These are phyloP conservation scores for Nemotelus pantherinus DNA, from an alignment of 2,888 invertebrate genomes.

Conservation along the genomic window DNA sequence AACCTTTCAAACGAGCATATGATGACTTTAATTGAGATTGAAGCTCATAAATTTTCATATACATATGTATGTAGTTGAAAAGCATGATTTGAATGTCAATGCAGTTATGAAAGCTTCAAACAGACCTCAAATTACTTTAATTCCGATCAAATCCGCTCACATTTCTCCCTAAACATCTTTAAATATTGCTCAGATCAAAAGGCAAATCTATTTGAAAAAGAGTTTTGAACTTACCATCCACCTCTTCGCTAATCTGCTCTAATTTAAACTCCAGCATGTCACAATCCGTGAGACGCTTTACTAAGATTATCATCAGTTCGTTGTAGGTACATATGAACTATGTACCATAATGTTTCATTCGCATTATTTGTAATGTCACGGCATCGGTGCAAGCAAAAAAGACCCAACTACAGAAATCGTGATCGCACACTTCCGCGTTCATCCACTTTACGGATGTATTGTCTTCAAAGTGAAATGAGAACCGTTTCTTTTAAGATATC, in stretches of 20 bases:
- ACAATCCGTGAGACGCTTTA: conserved; percentile 26
- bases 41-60: too few species aligned
- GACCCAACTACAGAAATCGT: conserved; percentile 29
- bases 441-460: conserved; percentile 16
- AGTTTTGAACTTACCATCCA: background rate
- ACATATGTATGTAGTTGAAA: too few species aligned
- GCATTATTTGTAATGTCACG: conserved; percentile 38
- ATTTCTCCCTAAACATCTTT: too few species aligned
- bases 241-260: background rate
- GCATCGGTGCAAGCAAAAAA: conserved; percentile 2
- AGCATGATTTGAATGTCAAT: too few species aligned
- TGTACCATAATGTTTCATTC: conserved; percentile 24
- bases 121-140: too few species aligned
- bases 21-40: too few species aligned
- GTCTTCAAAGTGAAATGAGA: conserved; percentile 33
- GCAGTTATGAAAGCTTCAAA: too few species aligned
- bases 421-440: conserved; percentile 36
- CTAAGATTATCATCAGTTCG: conserved; percentile 31
- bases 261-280: conserved; percentile 23
- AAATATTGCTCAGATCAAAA: too few species aligned
- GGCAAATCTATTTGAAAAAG: too few species aligned
- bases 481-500: conserved; percentile 3
- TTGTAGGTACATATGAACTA: conserved; percentile 8
- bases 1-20: too few species aligned
- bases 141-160: too few species aligned